Percentiles rank a stretch among this genome's conserved stretches.
Evolutionary conservation across 2,113 vertebrate species (phyloP).

Genomic region (Peucedramus taeniatus): DNA sequence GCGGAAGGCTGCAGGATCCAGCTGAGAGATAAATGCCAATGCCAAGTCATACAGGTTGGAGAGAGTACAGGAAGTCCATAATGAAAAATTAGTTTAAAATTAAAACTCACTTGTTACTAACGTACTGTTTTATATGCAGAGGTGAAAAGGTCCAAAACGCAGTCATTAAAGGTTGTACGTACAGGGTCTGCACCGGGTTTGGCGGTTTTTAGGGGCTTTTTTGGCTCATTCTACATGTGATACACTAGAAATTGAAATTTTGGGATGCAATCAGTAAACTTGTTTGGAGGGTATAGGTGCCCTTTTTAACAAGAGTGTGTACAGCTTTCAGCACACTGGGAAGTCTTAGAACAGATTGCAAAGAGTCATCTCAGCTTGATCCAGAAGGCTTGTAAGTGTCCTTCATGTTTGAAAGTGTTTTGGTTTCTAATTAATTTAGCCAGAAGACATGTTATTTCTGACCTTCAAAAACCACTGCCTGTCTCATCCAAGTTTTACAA

Average conservation of each 20-base stretch:
- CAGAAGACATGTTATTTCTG: conserved; percentile 19
- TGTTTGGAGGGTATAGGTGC: not conserved
- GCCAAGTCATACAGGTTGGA: conserved; percentile 71
- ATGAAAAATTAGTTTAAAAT: conserved; percentile 67
- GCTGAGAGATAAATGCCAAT: conserved; percentile 71
- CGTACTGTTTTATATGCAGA: not conserved
- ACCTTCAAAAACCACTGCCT: conserved; percentile 32
- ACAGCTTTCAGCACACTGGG: not conserved
- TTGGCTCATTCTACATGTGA: not conserved
- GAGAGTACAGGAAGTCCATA: conserved; percentile 58
- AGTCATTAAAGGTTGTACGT: not conserved
- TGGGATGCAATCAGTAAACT: not conserved
- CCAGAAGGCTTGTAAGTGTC: conserved; percentile 5
- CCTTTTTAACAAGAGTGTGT: not conserved
- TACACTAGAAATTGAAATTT: not conserved
- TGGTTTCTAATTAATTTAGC: conserved; percentile 50
- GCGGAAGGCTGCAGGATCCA: conserved; percentile 72
- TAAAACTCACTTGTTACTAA: conserved; percentile 52
- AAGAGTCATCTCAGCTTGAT: conserved; percentile 38
- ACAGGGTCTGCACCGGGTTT: not conserved
- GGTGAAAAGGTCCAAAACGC: not conserved
- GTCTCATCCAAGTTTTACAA: conserved; percentile 5
- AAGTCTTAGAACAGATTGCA: conserved; percentile 42
- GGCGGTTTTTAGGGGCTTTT: not conserved
- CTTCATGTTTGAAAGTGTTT: conserved; percentile 13